Evolutionary conservation across 2,888 invertebrate genomes (phyloP).

Genomic region (Pollenia griseotomentosa): DNA sequence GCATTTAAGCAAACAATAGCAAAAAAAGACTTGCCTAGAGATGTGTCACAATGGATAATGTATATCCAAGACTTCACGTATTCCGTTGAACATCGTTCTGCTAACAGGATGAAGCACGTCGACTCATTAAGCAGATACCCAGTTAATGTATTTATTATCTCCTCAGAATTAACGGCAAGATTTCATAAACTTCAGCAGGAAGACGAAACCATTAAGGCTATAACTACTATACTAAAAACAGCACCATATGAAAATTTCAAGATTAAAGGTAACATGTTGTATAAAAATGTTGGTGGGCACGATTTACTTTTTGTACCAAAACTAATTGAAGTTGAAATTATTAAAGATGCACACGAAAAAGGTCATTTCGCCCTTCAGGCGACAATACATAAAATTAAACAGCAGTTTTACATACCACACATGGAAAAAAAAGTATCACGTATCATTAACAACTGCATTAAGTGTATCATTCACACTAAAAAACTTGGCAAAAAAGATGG

Average conservation of each 20-base stretch:
- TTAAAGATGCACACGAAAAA: background rate
- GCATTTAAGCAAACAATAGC: slow-evolving; percentile 51
- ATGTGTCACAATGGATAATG: slow-evolving; percentile 64
- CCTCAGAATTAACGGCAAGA: slow-evolving; percentile 12
- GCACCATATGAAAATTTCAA: slow-evolving; percentile 57
- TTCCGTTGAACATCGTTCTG: too few relatives aligned
- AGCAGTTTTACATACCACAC: slow-evolving; percentile 63
- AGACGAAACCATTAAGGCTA: slow-evolving; percentile 11
- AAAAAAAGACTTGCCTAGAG: slow-evolving; percentile 43
- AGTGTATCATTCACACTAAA: slow-evolving; percentile 45
- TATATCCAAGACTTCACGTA: too few relatives aligned
- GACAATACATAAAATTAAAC: slow-evolving; percentile 42
- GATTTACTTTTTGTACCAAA: slow-evolving; percentile 64
- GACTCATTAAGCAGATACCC: too few relatives aligned
- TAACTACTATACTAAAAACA: slow-evolving; percentile 4
- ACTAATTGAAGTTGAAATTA: background rate
- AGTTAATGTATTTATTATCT: too few relatives aligned
- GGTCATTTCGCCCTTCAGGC: slow-evolving; percentile 53
- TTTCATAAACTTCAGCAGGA: slow-evolving; percentile 25
- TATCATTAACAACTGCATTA: slow-evolving; percentile 49
- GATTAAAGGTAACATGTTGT: slow-evolving; percentile 51
- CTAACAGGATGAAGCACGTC: too few relatives aligned
- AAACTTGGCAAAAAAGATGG: slow-evolving; percentile 77
- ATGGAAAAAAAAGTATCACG: slow-evolving; percentile 46
- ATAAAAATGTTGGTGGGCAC: slow-evolving; percentile 42